Conservation (phyloP, 2,888 invertebrate species). For the Barypeithes pellucidus region DNA sequence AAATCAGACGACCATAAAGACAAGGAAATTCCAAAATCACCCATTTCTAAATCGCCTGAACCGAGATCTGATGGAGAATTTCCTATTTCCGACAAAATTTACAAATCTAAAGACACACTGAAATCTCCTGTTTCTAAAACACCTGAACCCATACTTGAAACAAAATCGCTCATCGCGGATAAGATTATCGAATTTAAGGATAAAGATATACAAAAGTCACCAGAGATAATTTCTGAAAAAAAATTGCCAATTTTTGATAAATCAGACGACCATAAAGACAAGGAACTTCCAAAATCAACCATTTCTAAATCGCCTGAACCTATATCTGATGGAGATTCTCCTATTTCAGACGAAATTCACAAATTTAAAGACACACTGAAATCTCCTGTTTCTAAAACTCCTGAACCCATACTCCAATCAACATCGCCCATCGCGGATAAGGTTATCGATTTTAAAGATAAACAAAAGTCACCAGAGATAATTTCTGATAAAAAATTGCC, state of each 20-base stretch:
- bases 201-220: not conserved
- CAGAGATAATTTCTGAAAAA: not conserved
- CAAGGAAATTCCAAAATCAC: not conserved
- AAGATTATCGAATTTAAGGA: not conserved
- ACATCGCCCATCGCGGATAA: no score
- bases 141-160: not conserved
- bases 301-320: slow-evolving; percentile 18
- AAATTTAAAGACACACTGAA: not conserved
- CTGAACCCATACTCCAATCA: not conserved
- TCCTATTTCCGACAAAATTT: not conserved
- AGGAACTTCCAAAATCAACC: not conserved
- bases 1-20: not conserved
- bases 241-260: slow-evolving; percentile 1
- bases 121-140: slow-evolving; percentile 21
- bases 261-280: not conserved
- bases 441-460: no score
- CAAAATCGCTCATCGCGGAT: not conserved
- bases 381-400: not conserved
- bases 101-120: not conserved
- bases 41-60: not conserved
- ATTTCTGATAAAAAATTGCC: no score
- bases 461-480: no score
- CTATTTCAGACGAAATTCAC: not conserved
- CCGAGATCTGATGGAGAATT: not conserved
- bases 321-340: not conserved